A percentile compares a stretch with the other conserved stretches of the same genome.
Conservation (phyloP, 2,888 invertebrate species). For the Sminthurinus aureus region DNA sequence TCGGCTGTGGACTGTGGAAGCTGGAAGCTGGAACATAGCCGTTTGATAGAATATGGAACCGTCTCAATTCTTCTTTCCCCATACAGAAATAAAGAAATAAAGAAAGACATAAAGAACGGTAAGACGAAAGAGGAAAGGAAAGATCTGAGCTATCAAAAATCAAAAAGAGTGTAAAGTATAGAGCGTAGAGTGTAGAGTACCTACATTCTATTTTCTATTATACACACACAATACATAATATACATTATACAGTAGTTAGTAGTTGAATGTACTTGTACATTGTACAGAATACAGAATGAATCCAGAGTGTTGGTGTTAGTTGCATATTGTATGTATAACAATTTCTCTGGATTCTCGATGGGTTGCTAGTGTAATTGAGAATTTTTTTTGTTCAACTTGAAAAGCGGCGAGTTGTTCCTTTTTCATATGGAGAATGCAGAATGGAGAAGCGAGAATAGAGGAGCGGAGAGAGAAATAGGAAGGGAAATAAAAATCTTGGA, state of each 20-base stretch:
- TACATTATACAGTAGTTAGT: too few species aligned
- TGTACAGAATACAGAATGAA: not conserved
- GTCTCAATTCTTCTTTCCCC: too few species aligned
- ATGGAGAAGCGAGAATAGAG: not conserved
- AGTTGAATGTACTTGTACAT: too few species aligned
- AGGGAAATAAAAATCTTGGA: slow-evolving; percentile 38
- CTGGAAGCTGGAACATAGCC: too few species aligned
- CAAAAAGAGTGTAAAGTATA: not conserved
- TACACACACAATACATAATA: too few species aligned
- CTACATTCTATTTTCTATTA: too few species aligned
- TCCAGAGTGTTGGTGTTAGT: too few species aligned
- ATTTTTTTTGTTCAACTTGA: not conserved
- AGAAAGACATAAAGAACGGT: not conserved
- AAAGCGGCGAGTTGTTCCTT: not conserved
- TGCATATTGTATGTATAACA: not conserved
- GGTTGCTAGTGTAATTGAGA: not conserved
- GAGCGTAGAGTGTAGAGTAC: too few species aligned
- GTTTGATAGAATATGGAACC: too few species aligned
- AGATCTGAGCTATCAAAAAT: not conserved
- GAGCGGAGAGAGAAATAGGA: slow-evolving; percentile 15
- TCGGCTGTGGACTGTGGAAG: not conserved
- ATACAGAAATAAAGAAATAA: not conserved
- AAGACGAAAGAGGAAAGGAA: not conserved
- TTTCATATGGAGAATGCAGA: not conserved
- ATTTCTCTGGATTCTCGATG: not conserved